phyloP scores from a whole-genome alignment of 2,888 invertebrate species.

The Ornithoptera priamus region DNA sequence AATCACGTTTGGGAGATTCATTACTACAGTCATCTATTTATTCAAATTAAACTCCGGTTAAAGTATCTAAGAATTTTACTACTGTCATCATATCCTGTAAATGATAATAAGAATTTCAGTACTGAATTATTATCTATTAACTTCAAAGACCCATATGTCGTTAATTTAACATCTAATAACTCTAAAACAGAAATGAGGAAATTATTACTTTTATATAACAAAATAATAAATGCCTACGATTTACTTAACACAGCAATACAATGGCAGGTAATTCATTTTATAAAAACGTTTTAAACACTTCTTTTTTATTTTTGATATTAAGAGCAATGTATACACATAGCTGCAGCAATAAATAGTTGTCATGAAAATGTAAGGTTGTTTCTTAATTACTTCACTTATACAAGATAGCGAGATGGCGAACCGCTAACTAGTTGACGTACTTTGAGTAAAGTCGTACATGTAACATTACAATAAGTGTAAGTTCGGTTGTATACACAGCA shows the following conservation, averaged over 20 bases:
- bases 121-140: slow-evolving; percentile 15
- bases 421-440: too few relatives aligned
- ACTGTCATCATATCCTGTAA: slow-evolving; percentile 25
- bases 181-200: slow-evolving; percentile 28
- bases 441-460: too few relatives aligned
- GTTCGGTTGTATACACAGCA: too few relatives aligned
- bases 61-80: slow-evolving; percentile 26
- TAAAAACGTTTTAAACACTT: too few relatives aligned
- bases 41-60: slow-evolving; percentile 26
- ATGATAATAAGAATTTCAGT: not conserved
- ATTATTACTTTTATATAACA: slow-evolving; percentile 33
- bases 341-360: too few relatives aligned
- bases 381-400: too few relatives aligned
- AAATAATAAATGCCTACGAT: slow-evolving; percentile 34
- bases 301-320: too few relatives aligned
- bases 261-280: slow-evolving; percentile 34
- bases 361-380: too few relatives aligned
- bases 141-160: slow-evolving; percentile 8
- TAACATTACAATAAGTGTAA: too few relatives aligned
- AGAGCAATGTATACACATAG: too few relatives aligned
- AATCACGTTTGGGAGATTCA: slow-evolving; percentile 29
- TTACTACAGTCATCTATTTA: slow-evolving; percentile 32
- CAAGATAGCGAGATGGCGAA: too few relatives aligned
- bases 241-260: slow-evolving; percentile 34
- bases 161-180: slow-evolving; percentile 7